Evolutionary conservation across 2,797 vertebrate genomes (phyloP), one percentile per base, ranked within the genome.

Genomic region (Chiroxiphia lanceolata): DNA sequence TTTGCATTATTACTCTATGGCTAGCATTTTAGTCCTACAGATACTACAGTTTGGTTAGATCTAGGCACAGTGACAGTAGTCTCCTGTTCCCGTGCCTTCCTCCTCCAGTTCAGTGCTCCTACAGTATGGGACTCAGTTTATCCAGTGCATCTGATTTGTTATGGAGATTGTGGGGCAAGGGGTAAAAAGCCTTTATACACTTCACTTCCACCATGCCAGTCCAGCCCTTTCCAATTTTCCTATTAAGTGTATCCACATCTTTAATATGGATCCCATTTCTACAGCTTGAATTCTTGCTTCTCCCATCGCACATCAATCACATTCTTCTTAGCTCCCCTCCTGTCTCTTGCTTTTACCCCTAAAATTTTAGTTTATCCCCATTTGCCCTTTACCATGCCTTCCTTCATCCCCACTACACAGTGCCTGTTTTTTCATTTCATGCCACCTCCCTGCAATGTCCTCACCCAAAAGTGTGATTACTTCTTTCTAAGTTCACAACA

Each of bases 231-330:
- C 25, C 25, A 4, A 19, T 87, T 89, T 92, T 89, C 75, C 45
- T 48, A 6, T 47, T 31, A 50, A 6, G 27, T 34, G 11, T 53
- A 83, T 47, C 34, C 22, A 50, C 0, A 0, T 54, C 17, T 77
- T 91, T 59, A 71, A 47, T n/a, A 33, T 16, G 56, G 47, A 61
- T 85, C 34, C 12, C 29, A 53, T 42, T 79, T 76, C 29, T 51
- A 42, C 33, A 65, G 33, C 64, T 87, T 85, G 42, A 72, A 61
- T 57, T 88, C 33, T 67, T 70, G 19, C 56, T 86, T 88, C n/a
- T 81, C 15, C 14, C 10, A 13, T n/a, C 0, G 0, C 33, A 70
- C 21, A 53, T 42, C 11, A 21, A 38, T 42, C 34, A 54, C 27
- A 22, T 23, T 64, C 9, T 12, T 48, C 15, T 51, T 63, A 67